These are phyloP conservation scores for Podilymbus podiceps DNA, from an alignment of 2,113 vertebrate genomes.

Conservation along the genomic window DNA sequence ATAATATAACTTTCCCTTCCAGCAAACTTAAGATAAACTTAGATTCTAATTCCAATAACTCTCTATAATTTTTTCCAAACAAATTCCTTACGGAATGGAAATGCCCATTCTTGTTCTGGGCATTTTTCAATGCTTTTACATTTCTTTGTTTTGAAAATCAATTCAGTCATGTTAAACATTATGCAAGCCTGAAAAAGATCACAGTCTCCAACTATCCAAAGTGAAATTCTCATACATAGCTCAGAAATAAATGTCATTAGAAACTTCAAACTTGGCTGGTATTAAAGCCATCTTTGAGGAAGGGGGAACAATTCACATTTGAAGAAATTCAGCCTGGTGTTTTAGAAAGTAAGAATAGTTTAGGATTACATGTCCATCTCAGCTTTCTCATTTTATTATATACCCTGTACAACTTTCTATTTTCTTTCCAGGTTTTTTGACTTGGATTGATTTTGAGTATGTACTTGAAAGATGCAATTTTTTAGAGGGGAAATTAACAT, in stretches of 20 bases:
- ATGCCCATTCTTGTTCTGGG: slow-evolving; percentile 10
- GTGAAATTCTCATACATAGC: slow-evolving; percentile 24
- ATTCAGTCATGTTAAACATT: slow-evolving; percentile 49
- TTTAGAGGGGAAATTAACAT: neutral
- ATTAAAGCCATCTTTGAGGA: slow-evolving; percentile 53
- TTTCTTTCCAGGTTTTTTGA: neutral
- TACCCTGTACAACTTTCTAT: neutral
- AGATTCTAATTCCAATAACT: slow-evolving; percentile 55
- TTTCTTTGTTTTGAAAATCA: slow-evolving; percentile 57
- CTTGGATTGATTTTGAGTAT: neutral
- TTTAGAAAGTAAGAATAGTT: slow-evolving; percentile 20
- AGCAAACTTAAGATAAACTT: slow-evolving; percentile 54
- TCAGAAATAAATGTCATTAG: slow-evolving; percentile 48
- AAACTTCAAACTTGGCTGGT: slow-evolving; percentile 28
- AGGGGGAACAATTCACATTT: neutral
- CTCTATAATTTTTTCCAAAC: slow-evolving; percentile 52
- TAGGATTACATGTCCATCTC: slow-evolving; percentile 3
- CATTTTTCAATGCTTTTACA: neutral
- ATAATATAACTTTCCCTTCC: slow-evolving; percentile 53
- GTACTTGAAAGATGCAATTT: neutral
- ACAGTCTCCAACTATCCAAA: neutral
- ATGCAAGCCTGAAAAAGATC: slow-evolving; percentile 38
- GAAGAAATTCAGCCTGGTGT: neutral
- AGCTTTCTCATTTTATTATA: slow-evolving; percentile 37
- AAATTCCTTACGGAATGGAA: slow-evolving; percentile 57